A percentile compares a stretch with the other conserved stretches of the same genome.
These are phyloP conservation scores for Mixornis gularis DNA, from an alignment of 2,113 vertebrate species.

Conservation along the genomic window DNA sequence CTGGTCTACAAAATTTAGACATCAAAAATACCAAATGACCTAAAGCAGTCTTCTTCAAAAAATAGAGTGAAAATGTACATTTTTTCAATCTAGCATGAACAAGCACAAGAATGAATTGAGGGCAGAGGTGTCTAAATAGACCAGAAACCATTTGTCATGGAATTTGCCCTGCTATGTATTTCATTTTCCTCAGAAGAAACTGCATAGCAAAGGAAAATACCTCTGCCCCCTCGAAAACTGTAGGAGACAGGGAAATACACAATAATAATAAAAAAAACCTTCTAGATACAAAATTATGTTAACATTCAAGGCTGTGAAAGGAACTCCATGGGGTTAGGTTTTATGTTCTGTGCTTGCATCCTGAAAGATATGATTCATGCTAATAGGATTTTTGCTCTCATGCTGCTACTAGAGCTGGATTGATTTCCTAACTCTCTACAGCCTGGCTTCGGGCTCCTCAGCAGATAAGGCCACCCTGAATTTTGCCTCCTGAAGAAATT, in stretches of 20 bases:
- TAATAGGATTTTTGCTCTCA: not conserved
- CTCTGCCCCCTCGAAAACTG: conserved; percentile 6
- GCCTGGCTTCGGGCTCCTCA: not conserved
- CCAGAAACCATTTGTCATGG: conserved; percentile 32
- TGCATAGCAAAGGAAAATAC: conserved; percentile 31
- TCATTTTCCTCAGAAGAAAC: conserved; percentile 56
- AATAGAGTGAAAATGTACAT: not conserved
- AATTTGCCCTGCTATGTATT: not conserved
- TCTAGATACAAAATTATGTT: not conserved
- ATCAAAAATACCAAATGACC: not conserved
- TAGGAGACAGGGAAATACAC: not conserved
- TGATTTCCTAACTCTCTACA: not conserved
- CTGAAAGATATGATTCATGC: not conserved
- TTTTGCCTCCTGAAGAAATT: not conserved
- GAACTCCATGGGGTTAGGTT: not conserved
- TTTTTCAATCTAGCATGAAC: conserved; percentile 4
- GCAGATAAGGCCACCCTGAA: not conserved
- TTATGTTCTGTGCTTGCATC: not conserved
- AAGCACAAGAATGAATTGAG: conserved; percentile 54
- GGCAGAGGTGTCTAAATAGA: conserved; percentile 52
- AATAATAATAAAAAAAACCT: conserved; percentile 7
- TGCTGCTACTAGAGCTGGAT: not conserved
- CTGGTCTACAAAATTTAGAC: not conserved
- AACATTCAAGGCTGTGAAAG: not conserved
- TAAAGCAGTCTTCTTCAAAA: conserved; percentile 5